Evolutionary conservation across 1,140 invertebrate genomes (phyloP), one percentile per base, ranked within the genome.

Genomic region (Tetramorium parvispinum): DNA sequence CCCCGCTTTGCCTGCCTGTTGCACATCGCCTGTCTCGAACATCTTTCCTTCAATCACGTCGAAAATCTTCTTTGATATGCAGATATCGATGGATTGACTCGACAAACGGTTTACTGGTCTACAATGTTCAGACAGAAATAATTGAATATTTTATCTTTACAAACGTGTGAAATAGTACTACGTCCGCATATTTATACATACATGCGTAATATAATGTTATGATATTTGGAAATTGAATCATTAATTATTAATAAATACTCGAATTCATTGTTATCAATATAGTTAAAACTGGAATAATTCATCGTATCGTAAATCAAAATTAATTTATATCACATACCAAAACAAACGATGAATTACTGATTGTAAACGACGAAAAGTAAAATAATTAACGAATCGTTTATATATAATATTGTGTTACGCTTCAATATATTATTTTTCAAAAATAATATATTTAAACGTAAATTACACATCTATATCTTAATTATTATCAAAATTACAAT

Each of bases 1-100:
- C 66, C 53, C 78, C 27, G 65, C 75, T 43, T 57, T 59, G 68
- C 73, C 63, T 83, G 87, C 87, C 87, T 89, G 88, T 89, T 89
- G 88, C 88, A 73, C 13, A 78, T 89, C 18, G 51, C 78, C 77
- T 71, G 51, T 65, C 51, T 87, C 7, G 49, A 81, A 89, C 75
- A 81, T 46, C 53, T 85, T 57, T 55, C 53, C 13, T 37, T 88
- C 57, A 43, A 13, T 46, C 13, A 43, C 71, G 18, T 63, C 77
- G 77, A 46, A 65, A 65, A 11, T 70, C 57, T 90, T 77, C 59
- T 57, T 70, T 59, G 37, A 13, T 65, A 61, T 49, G 70, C 63
- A 66, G 51, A 75, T 55, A 46, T 27, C 7, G 18, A 32, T 49
- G 18, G 27, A 71, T 73, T 11, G 11, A 57, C 10, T 53, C 46